These are phyloP conservation scores for Stylophora pistillata DNA, from an alignment of 64 coral and sea anemone genomes.

Conservation along the genomic window DNA sequence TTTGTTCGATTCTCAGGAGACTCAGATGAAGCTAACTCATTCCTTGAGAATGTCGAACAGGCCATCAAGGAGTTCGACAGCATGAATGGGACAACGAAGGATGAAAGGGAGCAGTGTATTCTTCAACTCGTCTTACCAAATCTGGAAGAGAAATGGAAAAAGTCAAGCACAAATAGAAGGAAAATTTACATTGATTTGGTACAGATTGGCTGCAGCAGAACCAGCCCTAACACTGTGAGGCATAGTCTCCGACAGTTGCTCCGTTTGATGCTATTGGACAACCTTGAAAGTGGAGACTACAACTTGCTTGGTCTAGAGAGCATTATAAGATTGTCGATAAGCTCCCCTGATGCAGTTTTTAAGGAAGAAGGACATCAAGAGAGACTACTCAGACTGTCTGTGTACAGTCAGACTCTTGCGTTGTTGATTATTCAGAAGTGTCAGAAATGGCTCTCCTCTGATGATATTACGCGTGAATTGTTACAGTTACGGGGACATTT, in stretches of 20 bases:
- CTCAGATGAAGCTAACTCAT: not conserved
- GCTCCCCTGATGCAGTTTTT: not conserved
- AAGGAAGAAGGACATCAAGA: not conserved
- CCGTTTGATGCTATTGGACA: not conserved
- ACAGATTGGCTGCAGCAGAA: not conserved
- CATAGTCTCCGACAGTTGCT: not conserved
- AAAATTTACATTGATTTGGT: not conserved
- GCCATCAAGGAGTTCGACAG: not conserved
- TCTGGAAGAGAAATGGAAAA: not conserved
- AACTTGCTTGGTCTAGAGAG: not conserved
- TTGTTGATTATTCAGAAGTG: not conserved
- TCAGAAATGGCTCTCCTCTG: not conserved
- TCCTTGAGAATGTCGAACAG: not conserved
- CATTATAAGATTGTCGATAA: not conserved
- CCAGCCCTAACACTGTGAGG: not conserved
- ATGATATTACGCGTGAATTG: not conserved
- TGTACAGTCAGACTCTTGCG: not conserved
- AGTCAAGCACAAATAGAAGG: not conserved
- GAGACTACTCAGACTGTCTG: not conserved
- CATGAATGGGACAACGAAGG: not conserved
- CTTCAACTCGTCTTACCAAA: not conserved
- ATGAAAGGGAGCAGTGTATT: not conserved
- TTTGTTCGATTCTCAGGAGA: too few relatives aligned
- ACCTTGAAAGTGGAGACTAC: not conserved
- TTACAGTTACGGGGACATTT: not conserved